Evolutionary conservation across 2,888 invertebrate species (phyloP), one percentile per base, ranked within the genome.

Genomic region (Hirtodrosophila confusa): DNA sequence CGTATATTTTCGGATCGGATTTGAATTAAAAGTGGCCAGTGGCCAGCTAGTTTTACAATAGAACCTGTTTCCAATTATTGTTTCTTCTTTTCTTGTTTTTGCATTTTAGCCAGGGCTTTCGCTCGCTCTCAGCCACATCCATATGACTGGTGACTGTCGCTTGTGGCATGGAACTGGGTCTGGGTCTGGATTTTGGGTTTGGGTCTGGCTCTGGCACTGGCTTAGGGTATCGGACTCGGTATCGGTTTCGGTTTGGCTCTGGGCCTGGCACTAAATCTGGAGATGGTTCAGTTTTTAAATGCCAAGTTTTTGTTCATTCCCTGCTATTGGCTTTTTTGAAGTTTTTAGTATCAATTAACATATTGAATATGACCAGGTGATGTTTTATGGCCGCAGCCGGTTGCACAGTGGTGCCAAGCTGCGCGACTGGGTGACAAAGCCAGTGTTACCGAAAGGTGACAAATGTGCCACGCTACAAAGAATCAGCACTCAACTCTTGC

Each of bases 311-410:
- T 67, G 58, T 56, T 48, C 37, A 31, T 23, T 63, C 12, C 36
- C 39, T 41, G 36, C 12, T 43, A 39, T 70, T 58, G 40, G 10
- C 35, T 44, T 53, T 61, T 27, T 56, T 64, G 41, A 56, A 62
- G 68, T 82, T 80, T 78, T 80, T 77, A 84, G 77, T 87, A 78
- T 79, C 85, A 84, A 87, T 84, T 84, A 87, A 79, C 84, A 84
- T 85, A 78, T 73, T 70, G 69, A 63, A 73, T 68, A 66, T 84
- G 78, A 64, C 60, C 73, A 66, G 62, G 44, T 49, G 70, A 69
- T 74, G 67, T 50, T 77, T 64, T 62, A 69, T 74, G 58, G 66
- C 73, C 45, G 45, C 62, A 53, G 50, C 17, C 56, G 7, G 31
- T 9, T 31, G 65, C 79, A 78, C 74, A 82, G 86, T 85, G 86